Evolutionary conservation across 2,113 vertebrate genomes (phyloP).

Genomic region (Cyprinodon variegatus): DNA sequence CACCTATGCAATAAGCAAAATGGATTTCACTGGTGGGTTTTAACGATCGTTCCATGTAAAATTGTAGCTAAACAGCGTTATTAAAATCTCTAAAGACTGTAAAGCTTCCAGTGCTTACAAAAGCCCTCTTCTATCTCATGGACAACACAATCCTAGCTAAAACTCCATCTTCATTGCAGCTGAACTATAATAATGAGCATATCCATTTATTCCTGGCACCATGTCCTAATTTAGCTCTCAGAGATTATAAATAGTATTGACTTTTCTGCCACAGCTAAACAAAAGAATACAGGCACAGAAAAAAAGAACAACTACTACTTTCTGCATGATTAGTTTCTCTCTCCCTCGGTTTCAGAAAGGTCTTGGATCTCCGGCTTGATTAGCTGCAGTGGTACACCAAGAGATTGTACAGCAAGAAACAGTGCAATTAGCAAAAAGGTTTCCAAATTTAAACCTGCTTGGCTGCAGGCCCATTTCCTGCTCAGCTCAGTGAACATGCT

Average conservation of each 20-base stretch:
- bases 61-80: no score
- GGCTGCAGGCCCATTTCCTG: slow-evolving; percentile 52
- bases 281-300: slow-evolving; percentile 15
- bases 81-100: no score
- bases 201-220: slow-evolving; percentile 54
- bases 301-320: slow-evolving; percentile 41
- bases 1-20: no score
- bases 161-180: slow-evolving; percentile 21
- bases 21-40: no score
- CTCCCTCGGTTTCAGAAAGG: slow-evolving; percentile 20
- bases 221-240: slow-evolving; percentile 50
- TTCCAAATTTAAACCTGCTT: slow-evolving; percentile 71
- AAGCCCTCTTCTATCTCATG: background rate
- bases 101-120: no score
- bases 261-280: slow-evolving; percentile 32
- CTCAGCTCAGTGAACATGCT: slow-evolving; percentile 65
- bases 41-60: no score
- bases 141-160: slow-evolving; percentile 15
- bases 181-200: slow-evolving; percentile 54
- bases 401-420: slow-evolving; percentile 52
- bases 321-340: slow-evolving; percentile 61
- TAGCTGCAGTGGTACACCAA: slow-evolving; percentile 54
- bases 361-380: slow-evolving; percentile 53
- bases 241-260: slow-evolving; percentile 53
- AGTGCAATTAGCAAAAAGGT: slow-evolving; percentile 62